Evolutionary conservation across 2,113 vertebrate genomes (phyloP).

Genomic region (Percopsis transmontana): DNA sequence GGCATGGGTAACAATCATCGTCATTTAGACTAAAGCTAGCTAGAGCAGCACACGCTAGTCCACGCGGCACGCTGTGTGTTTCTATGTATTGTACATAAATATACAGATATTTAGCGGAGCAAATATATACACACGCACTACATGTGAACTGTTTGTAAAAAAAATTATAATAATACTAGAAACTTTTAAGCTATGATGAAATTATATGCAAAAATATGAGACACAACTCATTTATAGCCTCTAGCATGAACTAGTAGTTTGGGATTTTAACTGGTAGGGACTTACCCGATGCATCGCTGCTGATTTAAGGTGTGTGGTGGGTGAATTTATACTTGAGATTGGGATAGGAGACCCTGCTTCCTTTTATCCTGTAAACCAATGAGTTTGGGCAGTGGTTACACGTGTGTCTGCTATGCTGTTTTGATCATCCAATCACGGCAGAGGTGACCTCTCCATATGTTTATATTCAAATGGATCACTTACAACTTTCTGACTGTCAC

Average conservation of each 20-base stretch:
- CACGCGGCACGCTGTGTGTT: constrained; percentile 12
- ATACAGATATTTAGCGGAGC: constrained; percentile 59
- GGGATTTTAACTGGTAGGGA: constrained; percentile 28
- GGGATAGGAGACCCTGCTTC: constrained; percentile 11
- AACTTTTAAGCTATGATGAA: constrained; percentile 46
- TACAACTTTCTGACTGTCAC: no score
- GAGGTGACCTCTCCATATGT: no score
- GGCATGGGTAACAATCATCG: constrained; percentile 39
- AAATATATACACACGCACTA: constrained; percentile 14
- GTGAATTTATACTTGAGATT: constrained; percentile 16
- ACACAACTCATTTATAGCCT: constrained; percentile 51
- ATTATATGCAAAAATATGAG: constrained; percentile 53
- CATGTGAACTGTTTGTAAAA: constrained; percentile 42
- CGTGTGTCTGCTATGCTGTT: no score
- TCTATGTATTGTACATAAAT: constrained; percentile 63
- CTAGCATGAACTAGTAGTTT: constrained; percentile 64
- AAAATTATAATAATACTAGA: constrained; percentile 37
- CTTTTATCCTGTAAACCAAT: constrained; percentile 19
- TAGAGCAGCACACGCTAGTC: constrained; percentile 16
- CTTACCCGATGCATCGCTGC: constrained; percentile 27
- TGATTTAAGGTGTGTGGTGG: constrained; percentile 25
- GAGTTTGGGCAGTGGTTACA: constrained; percentile 7
- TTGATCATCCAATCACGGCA: no score
- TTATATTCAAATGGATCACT: no score
- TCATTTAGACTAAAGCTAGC: constrained; percentile 33